Percentiles rank a stretch among this genome's conserved stretches.
Evolutionary conservation across 2,113 vertebrate species (phyloP).

Genomic region (Laticauda colubrina): DNA sequence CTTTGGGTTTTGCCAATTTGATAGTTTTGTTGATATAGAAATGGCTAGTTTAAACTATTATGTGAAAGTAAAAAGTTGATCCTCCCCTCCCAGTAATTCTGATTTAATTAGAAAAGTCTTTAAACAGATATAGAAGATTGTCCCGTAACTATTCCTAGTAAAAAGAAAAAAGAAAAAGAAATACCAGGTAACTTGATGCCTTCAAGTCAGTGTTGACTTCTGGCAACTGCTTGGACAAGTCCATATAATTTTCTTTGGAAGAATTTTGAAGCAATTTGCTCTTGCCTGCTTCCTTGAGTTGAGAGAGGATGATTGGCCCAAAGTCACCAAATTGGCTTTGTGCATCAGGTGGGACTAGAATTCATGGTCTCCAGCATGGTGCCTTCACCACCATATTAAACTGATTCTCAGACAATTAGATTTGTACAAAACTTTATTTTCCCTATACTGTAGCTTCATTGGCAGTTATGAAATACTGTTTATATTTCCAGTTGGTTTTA

Average conservation of each 20-base stretch:
- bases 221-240: not conserved
- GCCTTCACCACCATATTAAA: not conserved
- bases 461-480: constrained; percentile 15
- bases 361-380: not conserved
- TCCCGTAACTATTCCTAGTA: not conserved
- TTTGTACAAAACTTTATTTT: constrained; percentile 11
- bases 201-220: not conserved
- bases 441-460: constrained; percentile 8
- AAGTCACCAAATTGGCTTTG: not conserved
- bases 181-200: not conserved
- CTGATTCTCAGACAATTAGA: not conserved
- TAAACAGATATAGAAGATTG: not conserved
- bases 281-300: not conserved
- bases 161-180: not conserved
- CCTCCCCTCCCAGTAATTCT: constrained; percentile 10
- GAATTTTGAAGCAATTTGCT: not conserved
- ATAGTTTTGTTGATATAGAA: too few species aligned
- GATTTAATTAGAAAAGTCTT: constrained; percentile 47
- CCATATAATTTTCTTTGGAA: not conserved
- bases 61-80: too few species aligned
- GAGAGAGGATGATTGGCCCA: not conserved
- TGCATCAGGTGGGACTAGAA: not conserved
- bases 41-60: too few species aligned
- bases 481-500: constrained; percentile 18
- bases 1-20: too few species aligned